These are phyloP conservation scores for Linnaemya tessellans DNA, from an alignment of 2,888 invertebrate species.

Conservation along the genomic window DNA sequence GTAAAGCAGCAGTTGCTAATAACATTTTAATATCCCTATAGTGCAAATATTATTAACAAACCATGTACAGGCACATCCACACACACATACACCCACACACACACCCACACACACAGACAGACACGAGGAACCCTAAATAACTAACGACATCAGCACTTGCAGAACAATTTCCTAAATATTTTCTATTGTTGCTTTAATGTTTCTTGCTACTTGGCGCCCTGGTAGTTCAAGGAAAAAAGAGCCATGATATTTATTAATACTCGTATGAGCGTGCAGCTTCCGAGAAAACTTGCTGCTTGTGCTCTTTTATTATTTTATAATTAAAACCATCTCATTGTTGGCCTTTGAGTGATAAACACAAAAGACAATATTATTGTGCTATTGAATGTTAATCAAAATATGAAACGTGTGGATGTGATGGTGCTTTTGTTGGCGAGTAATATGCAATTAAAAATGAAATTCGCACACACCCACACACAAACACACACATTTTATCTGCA, in stretches of 20 bases:
- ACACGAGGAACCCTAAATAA: too few relatives aligned
- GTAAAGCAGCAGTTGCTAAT: too few relatives aligned
- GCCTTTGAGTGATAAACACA: neutral
- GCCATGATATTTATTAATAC: neutral
- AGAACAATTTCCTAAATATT: too few relatives aligned
- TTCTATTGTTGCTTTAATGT: neutral
- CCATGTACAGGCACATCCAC: too few relatives aligned
- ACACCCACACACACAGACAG: too few relatives aligned
- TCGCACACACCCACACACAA: too few relatives aligned
- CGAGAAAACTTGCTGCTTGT: too few relatives aligned
- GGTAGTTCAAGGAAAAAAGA: neutral
- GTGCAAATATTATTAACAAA: too few relatives aligned
- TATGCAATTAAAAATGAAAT: too few relatives aligned
- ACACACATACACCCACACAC: too few relatives aligned
- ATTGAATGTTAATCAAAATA: constrained; percentile 5
- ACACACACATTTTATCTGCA: too few relatives aligned
- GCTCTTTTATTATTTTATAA: constrained; percentile 1
- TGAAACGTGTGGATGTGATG: neutral
- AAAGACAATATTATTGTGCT: constrained; percentile 4
- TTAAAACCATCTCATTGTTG: neutral
- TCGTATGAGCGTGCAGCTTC: neutral
- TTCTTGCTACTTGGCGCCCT: neutral
- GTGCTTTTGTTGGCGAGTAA: neutral
- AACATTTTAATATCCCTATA: too few relatives aligned
- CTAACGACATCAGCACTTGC: neutral